Percentiles rank a stretch among this genome's conserved stretches.
Evolutionary conservation across 1,140 invertebrate species (phyloP).

Genomic region (Trypoxylus dichotomus): DNA sequence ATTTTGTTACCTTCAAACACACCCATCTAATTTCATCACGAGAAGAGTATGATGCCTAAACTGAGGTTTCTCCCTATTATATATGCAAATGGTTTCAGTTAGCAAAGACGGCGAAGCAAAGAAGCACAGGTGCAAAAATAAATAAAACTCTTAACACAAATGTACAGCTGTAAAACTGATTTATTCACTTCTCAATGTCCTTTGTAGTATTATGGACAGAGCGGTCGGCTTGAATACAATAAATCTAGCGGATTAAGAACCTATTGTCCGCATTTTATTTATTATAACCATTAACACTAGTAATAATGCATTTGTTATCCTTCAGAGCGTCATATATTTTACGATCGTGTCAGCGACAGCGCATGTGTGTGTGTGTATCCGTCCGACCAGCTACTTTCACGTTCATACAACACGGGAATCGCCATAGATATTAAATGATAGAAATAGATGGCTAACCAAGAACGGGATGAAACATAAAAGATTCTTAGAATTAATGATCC

Average conservation of each 20-base stretch:
- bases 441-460: background rate
- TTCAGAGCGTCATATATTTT: constrained; percentile 52
- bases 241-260: constrained; percentile 53
- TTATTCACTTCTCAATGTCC: constrained; percentile 48
- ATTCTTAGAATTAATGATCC: too few relatives aligned
- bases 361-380: constrained; percentile 38
- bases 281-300: constrained; percentile 54
- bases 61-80: background rate
- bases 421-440: constrained; percentile 9
- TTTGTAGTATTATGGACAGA: constrained; percentile 35
- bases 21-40: too few relatives aligned
- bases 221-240: constrained; percentile 36
- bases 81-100: background rate
- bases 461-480: too few relatives aligned
- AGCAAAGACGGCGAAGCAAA: background rate
- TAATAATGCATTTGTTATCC: constrained; percentile 55
- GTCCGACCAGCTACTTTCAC: background rate
- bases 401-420: background rate
- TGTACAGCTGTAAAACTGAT: constrained; percentile 48
- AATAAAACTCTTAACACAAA: constrained; percentile 42
- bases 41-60: too few relatives aligned
- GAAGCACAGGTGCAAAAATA: constrained; percentile 41
- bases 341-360: constrained; percentile 47
- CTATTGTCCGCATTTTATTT: constrained; percentile 54
- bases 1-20: too few relatives aligned